These are phyloP conservation scores for Aspidoscelis tigris DNA, from an alignment of 2,113 vertebrate species.

Conservation along the genomic window DNA sequence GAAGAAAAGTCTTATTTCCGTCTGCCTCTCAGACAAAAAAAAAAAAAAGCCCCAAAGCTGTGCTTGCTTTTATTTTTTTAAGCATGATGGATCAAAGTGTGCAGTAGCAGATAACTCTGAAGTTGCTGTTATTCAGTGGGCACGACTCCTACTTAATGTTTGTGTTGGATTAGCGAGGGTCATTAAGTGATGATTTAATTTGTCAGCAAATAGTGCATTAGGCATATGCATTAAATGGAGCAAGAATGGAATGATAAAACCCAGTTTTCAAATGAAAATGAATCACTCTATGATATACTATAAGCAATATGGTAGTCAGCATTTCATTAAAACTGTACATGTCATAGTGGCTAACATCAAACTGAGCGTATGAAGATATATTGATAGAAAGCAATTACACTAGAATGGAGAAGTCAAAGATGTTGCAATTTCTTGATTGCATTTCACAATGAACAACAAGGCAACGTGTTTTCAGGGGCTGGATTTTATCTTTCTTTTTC, in stretches of 20 bases:
- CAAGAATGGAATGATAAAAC: slow-evolving; percentile 26
- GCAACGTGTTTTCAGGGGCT: background rate
- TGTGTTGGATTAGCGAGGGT: slow-evolving; percentile 46
- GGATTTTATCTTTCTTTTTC: slow-evolving; percentile 8
- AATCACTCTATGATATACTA: slow-evolving; percentile 38
- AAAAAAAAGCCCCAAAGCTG: background rate
- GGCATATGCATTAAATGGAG: slow-evolving; percentile 37
- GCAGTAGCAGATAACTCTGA: slow-evolving; percentile 52
- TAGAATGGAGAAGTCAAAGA: background rate
- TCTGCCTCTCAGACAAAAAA: background rate
- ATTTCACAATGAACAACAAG: background rate
- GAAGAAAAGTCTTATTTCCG: background rate
- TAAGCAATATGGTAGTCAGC: slow-evolving; percentile 5
- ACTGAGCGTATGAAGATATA: slow-evolving; percentile 40
- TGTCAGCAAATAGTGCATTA: slow-evolving; percentile 53
- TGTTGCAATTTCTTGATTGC: background rate
- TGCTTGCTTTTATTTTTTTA: slow-evolving; percentile 37
- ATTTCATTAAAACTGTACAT: slow-evolving; percentile 57
- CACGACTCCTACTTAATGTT: slow-evolving; percentile 62
- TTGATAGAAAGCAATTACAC: slow-evolving; percentile 23
- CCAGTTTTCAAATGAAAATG: slow-evolving; percentile 41
- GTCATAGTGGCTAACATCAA: slow-evolving; percentile 22
- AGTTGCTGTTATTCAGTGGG: slow-evolving; percentile 56
- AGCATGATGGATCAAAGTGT: slow-evolving; percentile 50
- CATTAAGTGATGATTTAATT: slow-evolving; percentile 59